Percentiles rank a stretch among this genome's conserved stretches.
phyloP scores from a whole-genome alignment of 2,888 invertebrate genomes.

The Neocrepidodera transversa region DNA sequence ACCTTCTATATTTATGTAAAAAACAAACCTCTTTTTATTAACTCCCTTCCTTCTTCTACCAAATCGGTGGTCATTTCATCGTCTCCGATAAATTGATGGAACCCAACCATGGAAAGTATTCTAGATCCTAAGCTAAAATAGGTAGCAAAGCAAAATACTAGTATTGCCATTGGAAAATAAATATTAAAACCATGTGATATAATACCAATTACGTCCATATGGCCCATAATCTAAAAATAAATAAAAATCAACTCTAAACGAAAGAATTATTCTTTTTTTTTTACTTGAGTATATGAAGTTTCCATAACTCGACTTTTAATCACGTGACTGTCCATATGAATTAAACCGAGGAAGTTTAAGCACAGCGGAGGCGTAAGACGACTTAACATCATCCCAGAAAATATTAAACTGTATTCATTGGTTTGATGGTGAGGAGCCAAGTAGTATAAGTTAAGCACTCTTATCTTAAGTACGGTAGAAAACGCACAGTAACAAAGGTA shows the following conservation, averaged over 20 bases:
- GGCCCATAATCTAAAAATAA: slow-evolving; percentile 87
- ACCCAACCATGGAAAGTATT: slow-evolving; percentile 87
- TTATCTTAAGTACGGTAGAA: slow-evolving; percentile 95
- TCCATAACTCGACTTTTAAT: slow-evolving; percentile 81
- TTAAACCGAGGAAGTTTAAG: slow-evolving; percentile 95
- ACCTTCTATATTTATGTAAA: too few species aligned
- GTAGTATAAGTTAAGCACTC: slow-evolving; percentile 95
- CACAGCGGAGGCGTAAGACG: slow-evolving; percentile 98
- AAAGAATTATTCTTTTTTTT: too few species aligned
- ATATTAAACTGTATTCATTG: slow-evolving; percentile 97
- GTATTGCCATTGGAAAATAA: slow-evolving; percentile 97
- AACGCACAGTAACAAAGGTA: slow-evolving; percentile 98
- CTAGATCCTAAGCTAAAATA: slow-evolving; percentile 94
- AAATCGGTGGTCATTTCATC: slow-evolving; percentile 93
- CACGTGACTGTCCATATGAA: slow-evolving; percentile 97
- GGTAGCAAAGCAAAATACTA: slow-evolving; percentile 90
- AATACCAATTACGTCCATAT: slow-evolving; percentile 97
- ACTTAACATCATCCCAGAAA: slow-evolving; percentile 98
- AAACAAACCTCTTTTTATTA: slow-evolving; percentile 81
- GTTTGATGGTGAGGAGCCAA: slow-evolving; percentile 98
- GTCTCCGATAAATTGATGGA: slow-evolving; percentile 96
- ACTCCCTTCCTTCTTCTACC: slow-evolving; percentile 91
- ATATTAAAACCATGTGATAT: slow-evolving; percentile 98
- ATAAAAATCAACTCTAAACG: too few species aligned
- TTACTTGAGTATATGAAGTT: slow-evolving; percentile 94